These are phyloP conservation scores for Rostratula benghalensis DNA, from an alignment of 2,113 vertebrate genomes.

Conservation along the genomic window DNA sequence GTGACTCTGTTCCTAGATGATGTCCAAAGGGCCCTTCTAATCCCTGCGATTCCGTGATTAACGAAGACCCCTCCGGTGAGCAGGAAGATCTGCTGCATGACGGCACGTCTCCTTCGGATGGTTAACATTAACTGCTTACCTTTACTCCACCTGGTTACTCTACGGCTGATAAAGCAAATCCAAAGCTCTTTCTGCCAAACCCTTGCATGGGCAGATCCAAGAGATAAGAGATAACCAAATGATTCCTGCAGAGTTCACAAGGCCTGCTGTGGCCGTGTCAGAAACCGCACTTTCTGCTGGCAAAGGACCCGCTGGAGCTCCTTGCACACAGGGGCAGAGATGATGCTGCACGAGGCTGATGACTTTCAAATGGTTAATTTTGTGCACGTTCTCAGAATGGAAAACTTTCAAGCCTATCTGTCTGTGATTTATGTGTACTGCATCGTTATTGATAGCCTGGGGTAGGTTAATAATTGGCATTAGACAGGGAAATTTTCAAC, in stretches of 20 bases:
- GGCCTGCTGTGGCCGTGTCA: neutral
- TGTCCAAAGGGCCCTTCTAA: neutral
- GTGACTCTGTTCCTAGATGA: neutral
- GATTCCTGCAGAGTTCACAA: neutral
- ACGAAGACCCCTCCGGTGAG: neutral
- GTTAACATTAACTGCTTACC: too few species aligned
- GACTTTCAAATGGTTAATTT: constrained; percentile 43
- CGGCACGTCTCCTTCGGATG: neutral
- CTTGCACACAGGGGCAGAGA: neutral
- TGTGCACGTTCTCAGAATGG: neutral
- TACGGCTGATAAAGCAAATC: neutral
- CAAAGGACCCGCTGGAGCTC: neutral
- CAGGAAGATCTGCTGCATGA: neutral
- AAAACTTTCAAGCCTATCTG: neutral
- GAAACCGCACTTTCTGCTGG: neutral
- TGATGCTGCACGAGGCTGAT: neutral
- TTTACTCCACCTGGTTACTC: neutral
- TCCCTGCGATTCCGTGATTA: neutral
- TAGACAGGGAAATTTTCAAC: constrained; percentile 38
- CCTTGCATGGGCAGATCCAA: neutral
- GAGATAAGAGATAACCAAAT: neutral
- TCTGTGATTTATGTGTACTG: neutral
- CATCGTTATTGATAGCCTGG: constrained; percentile 9
- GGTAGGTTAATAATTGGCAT: constrained; percentile 55
- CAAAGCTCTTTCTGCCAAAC: neutral